Conservation (phyloP, 2,113 vertebrate genomes). For the Pionites leucogaster region DNA sequence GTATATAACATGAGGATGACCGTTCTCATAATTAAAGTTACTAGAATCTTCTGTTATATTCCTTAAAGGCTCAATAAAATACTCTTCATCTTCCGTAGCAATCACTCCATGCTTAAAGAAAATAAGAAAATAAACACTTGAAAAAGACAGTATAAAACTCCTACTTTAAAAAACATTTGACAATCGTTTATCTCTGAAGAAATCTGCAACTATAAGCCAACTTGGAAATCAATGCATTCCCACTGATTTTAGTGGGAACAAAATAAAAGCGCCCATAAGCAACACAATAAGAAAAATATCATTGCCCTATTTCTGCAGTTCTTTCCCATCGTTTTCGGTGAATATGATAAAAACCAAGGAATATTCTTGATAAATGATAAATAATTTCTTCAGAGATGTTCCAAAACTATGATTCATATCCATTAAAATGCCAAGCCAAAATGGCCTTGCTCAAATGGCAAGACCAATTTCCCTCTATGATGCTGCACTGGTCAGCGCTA, state of each 20-base stretch:
- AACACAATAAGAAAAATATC: not conserved
- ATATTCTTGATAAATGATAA: not conserved
- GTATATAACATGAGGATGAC: conserved; percentile 98
- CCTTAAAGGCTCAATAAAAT: conserved; percentile 98
- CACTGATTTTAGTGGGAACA: not conserved
- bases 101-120: conserved; percentile 93
- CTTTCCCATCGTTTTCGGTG: not conserved
- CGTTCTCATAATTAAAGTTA: conserved; percentile 86
- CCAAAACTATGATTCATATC: not conserved
- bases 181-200: not conserved
- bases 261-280: not conserved
- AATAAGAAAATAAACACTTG: not conserved
- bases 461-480: not conserved
- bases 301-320: not conserved
- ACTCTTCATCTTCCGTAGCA: conserved; percentile 97
- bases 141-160: not conserved
- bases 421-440: not conserved
- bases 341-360: not conserved
- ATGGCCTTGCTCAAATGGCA: not conserved
- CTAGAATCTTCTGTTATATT: conserved; percentile 88
- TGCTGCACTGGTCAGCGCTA: not conserved
- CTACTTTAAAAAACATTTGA: not conserved
- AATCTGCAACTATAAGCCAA: not conserved
- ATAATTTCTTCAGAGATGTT: not conserved
- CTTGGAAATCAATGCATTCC: not conserved